Evolutionary conservation across 2,888 invertebrate species (phyloP), one percentile per base, ranked within the genome.

Genomic region (Ectemnius continuus): DNA sequence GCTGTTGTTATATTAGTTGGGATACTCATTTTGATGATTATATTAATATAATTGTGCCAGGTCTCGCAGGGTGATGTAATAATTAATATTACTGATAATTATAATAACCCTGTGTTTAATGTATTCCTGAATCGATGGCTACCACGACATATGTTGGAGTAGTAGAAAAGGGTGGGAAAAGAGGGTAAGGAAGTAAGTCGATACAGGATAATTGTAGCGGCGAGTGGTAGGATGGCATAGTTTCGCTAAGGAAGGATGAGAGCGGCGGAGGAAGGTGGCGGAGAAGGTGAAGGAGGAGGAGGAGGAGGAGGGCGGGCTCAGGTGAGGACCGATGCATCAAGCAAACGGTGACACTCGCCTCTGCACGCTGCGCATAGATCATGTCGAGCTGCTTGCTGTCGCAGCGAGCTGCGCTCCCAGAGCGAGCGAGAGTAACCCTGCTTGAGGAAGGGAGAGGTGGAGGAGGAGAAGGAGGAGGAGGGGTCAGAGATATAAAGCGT

Each of bases 301-400:
- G 65, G 61, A 61, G 67, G 59, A 61, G 1, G 67, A 63, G 63
- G 78, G 75, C 70, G 75, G 76, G 77, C 78, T 80, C 79, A 84
- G 82, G 76, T 83, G 83, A 83, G 84, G 80, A 79, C 84, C 86
- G 78, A 86, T 87, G 85, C 87, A 87, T 87, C 87, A 85, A 85
- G 84, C 84, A 82, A 84, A 85, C 82, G 85, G 84, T 86, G 87
- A 87, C 84, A 85, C 79, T 79, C 82, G 82, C 78, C 78, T 84
- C 79, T 78, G 83, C 84, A 76, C 81, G 81, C 76, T 82, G 81
- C 81, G 88, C 85, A 86, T 88, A 87, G 84, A 88, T 88, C 87
- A 88, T 82, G 84, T 82, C 84, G 86, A 86, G 84, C 87, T 85
- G 84, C 80, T 83, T 82, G 79, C 75, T 73, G 75, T 75, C 81